phyloP scores from a whole-genome alignment of 2,888 invertebrate genomes.

The Patella ulyssiponensis region DNA sequence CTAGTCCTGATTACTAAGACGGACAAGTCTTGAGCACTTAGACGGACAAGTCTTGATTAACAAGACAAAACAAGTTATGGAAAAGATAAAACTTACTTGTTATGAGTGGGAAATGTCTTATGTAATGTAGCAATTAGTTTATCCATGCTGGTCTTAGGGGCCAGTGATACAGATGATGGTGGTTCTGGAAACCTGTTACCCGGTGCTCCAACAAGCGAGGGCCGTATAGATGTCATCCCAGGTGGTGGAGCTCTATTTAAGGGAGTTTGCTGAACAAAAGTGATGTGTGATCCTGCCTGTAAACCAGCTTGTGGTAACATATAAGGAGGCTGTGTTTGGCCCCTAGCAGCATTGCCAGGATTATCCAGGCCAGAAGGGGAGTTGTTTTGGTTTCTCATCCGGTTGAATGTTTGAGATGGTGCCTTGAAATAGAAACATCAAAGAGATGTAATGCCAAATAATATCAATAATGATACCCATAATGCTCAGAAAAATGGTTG shows the following conservation, averaged over 20 bases:
- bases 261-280: slow-evolving; percentile 12
- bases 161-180: slow-evolving; percentile 16
- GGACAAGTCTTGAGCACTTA: too few species aligned
- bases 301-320: background rate
- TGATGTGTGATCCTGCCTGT: slow-evolving; percentile 25
- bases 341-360: background rate
- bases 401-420: too few species aligned
- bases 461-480: too few species aligned
- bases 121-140: slow-evolving; percentile 47
- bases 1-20: too few species aligned
- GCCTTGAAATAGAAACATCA: too few species aligned
- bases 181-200: slow-evolving; percentile 29
- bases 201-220: slow-evolving; percentile 24
- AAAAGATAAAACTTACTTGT: slow-evolving; percentile 40
- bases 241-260: slow-evolving; percentile 11
- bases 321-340: slow-evolving; percentile 10
- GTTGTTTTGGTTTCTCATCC: background rate
- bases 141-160: slow-evolving; percentile 50
- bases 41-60: too few species aligned
- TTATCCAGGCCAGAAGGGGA: slow-evolving; percentile 18
- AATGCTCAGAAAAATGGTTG: too few species aligned
- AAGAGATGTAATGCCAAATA: too few species aligned
- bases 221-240: background rate
- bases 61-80: too few species aligned
- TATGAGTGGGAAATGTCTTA: slow-evolving; percentile 45